Evolutionary conservation across 92 coral and sea anemone species (phyloP).

Genomic region (Actinernus sp.): DNA sequence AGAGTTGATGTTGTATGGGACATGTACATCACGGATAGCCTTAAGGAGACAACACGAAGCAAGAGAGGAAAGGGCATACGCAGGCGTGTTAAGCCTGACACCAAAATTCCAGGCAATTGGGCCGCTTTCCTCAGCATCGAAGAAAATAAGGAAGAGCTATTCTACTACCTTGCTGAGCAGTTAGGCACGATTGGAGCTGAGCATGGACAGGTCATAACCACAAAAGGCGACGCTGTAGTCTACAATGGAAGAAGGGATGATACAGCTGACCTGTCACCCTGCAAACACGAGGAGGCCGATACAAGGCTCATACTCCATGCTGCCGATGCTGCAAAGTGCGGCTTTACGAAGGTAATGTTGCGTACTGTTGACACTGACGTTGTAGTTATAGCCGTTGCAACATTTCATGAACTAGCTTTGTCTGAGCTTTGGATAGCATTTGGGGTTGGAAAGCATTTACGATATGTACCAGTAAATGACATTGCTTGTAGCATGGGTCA

Average conservation of each 20-base stretch:
- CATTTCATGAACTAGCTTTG: constrained; percentile 8
- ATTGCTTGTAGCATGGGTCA: constrained; percentile 31
- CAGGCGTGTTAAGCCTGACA: constrained; percentile 54
- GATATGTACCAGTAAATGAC: constrained; percentile 44
- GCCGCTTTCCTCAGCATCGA: constrained; percentile 55
- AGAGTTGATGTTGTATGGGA: constrained; percentile 59
- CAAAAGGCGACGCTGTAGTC: constrained; percentile 11
- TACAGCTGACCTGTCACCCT: constrained; percentile 40
- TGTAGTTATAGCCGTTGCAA: constrained; percentile 39
- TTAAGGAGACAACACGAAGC: constrained; percentile 49
- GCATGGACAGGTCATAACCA: constrained; percentile 16
- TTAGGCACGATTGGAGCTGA: constrained; percentile 18
- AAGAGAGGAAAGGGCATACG: constrained; percentile 66
- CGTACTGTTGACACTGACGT: constrained; percentile 62
- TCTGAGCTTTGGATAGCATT: constrained; percentile 62
- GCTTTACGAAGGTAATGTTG: constrained; percentile 9
- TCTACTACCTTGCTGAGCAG: constrained; percentile 37
- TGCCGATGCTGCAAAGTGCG: constrained; percentile 14
- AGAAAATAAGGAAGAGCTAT: constrained; percentile 49
- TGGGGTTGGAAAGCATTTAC: constrained; percentile 64
- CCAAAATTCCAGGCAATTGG: constrained; percentile 64
- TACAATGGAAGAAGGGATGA: constrained; percentile 20
- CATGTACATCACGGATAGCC: constrained; percentile 31
- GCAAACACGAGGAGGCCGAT: constrained; percentile 44
- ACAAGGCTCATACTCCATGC: constrained; percentile 29